Evolutionary conservation across 2,888 invertebrate genomes (phyloP), one percentile per base, ranked within the genome.

Genomic region (Agrochola lota): DNA sequence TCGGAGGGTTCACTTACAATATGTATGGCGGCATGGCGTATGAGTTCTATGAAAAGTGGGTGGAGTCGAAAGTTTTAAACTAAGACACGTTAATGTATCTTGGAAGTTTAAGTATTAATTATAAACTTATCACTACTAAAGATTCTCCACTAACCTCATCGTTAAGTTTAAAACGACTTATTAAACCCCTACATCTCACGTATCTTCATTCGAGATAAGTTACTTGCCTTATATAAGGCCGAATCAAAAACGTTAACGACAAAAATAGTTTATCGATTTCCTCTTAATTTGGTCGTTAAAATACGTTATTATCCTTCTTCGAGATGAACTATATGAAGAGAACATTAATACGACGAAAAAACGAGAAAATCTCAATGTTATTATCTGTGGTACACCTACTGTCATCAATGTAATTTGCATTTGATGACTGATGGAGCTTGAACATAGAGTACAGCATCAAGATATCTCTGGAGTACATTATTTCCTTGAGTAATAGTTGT

Each of bases 321-420:
- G 52, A 64, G 26, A 20, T 15, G 0, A 55, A 55, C 5, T 59
- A 2, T 7, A 52, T 52, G 49, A 49, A 49, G 15, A 20, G 5
- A 66, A 57, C 15, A 7, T 11, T 40, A 15, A 15, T 30, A 9
- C 5, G 2, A 49, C 52, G 6, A 60, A 72, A 55, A 55, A 3
- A 2, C 30, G 1, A 68, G 23, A 68, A 68, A 30, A 11, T 0
- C 7, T 9, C 7, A 35, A 52, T 55, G 15, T 40, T 69, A n/a
- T n/a, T 30, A 30, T 67, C 55, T 57, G 23, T 76, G 68, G 11
- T 43, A 52, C 23, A 55, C 15, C 15, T 30, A 17, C 49, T 66
- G 64, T 52, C 81, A 81, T 12, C 12, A 73, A 35, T 46, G 46
- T 80, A 52, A 71, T 46, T 73, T 43, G 15, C 60, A 71, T 46